Conservation (phyloP, 2,797 vertebrate genomes). For the Galaxias olidus region DNA sequence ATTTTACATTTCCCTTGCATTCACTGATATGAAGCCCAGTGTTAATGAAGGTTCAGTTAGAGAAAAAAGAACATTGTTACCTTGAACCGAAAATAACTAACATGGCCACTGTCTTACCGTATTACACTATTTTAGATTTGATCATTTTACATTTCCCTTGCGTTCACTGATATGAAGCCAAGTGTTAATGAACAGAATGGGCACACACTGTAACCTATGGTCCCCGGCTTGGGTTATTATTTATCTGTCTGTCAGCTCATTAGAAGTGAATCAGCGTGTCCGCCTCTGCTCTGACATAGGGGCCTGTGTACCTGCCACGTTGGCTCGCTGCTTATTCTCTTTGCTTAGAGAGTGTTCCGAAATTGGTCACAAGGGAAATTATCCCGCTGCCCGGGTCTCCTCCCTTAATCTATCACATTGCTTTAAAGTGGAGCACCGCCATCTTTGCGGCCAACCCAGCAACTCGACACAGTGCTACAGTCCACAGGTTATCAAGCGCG, state of each 20-base stretch:
- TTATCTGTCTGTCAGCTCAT: constrained; percentile 68
- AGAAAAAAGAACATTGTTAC: too few relatives aligned
- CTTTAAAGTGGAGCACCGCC: constrained; percentile 73
- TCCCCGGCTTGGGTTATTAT: constrained; percentile 70
- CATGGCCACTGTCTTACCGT: constrained; percentile 3
- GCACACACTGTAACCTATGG: constrained; percentile 73
- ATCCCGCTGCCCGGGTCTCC: constrained; percentile 65
- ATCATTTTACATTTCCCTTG: constrained; percentile 47
- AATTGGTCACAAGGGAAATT: constrained; percentile 83
- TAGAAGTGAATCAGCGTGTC: constrained; percentile 74
- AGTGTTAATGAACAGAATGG: constrained; percentile 74
- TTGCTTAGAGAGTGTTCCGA: constrained; percentile 70
- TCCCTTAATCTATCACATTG: constrained; percentile 78
- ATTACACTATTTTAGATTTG: too few relatives aligned
- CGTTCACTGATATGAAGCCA: constrained; percentile 45
- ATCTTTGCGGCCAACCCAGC: constrained; percentile 16
- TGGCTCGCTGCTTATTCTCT: constrained; percentile 71
- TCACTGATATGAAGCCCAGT: constrained; percentile 48
- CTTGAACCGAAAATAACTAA: too few relatives aligned
- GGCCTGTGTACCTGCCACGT: constrained; percentile 57
- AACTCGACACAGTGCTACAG: constrained; percentile 42
- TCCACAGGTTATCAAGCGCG: constrained; percentile 42
- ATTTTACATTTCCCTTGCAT: constrained; percentile 43
- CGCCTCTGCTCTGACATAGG: constrained; percentile 48
- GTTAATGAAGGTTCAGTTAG: too few relatives aligned